Evolutionary conservation across 1,140 invertebrate genomes (phyloP).

Genomic region (Heliothis virescens): DNA sequence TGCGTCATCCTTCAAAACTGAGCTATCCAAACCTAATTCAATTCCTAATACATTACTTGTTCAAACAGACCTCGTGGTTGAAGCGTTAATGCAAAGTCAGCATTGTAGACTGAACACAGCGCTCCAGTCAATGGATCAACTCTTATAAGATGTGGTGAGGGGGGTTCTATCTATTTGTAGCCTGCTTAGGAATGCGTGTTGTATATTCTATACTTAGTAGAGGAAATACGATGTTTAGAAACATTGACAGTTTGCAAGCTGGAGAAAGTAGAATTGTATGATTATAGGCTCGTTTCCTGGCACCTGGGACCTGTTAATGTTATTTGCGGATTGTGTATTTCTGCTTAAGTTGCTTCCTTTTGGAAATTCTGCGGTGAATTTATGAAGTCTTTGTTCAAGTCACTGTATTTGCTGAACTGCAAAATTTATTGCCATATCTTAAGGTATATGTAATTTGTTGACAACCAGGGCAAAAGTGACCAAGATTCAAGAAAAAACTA

Average conservation of each 20-base stretch:
- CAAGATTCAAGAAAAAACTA: too few species aligned
- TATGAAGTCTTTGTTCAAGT: neutral
- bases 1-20: constrained; percentile 27
- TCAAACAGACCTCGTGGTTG: constrained; percentile 28
- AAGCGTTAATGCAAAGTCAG: constrained; percentile 10
- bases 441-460: neutral
- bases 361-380: neutral
- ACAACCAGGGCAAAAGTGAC: neutral
- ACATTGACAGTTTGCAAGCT: constrained; percentile 39
- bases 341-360: neutral
- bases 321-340: constrained; percentile 10
- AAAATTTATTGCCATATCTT: too few species aligned
- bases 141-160: neutral
- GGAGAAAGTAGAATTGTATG: constrained; percentile 23
- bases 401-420: neutral
- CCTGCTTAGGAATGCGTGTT: constrained; percentile 13
- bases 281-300: constrained; percentile 32
- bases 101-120: neutral
- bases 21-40: neutral
- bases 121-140: neutral
- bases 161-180: constrained; percentile 24
- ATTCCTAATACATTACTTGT: constrained; percentile 21
- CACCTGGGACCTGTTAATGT: constrained; percentile 17
- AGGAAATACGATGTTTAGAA: constrained; percentile 39
- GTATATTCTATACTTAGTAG: constrained; percentile 25